phyloP scores from a whole-genome alignment of 2,797 vertebrate species.

The Decapterus maruadsi region DNA sequence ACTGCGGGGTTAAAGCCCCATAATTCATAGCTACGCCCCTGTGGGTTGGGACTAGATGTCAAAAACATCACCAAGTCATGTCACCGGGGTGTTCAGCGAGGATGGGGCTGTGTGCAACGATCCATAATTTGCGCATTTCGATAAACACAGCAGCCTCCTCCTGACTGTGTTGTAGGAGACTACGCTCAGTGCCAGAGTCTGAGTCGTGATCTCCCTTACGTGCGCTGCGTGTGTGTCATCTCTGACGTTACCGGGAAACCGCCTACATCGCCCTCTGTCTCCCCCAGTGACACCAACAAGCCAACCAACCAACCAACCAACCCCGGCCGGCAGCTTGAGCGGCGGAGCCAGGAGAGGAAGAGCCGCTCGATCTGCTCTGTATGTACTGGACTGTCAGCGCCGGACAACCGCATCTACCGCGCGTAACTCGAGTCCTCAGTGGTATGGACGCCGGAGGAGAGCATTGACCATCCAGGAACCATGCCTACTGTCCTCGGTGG shows the following conservation, averaged over 20 bases:
- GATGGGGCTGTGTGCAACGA: neutral
- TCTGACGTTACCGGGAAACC: slow-evolving; percentile 71
- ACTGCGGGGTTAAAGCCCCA: neutral
- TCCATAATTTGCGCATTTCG: neutral
- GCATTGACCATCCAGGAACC: slow-evolving; percentile 77
- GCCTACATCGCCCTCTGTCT: slow-evolving; percentile 66
- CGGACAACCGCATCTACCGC: slow-evolving; percentile 41
- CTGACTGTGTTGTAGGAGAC: too few relatives aligned
- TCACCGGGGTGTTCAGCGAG: neutral
- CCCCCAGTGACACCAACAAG: slow-evolving; percentile 44
- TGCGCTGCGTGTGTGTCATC: slow-evolving; percentile 69
- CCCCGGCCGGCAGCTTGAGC: slow-evolving; percentile 23
- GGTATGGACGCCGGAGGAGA: slow-evolving; percentile 76
- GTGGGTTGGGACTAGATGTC: neutral
- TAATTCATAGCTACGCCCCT: slow-evolving; percentile 7
- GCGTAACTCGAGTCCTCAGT: slow-evolving; percentile 46
- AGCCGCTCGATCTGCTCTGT: slow-evolving; percentile 32
- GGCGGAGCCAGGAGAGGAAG: slow-evolving; percentile 35
- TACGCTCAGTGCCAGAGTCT: slow-evolving; percentile 8
- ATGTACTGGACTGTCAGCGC: neutral
- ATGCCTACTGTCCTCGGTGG: slow-evolving; percentile 82
- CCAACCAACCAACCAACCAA: slow-evolving; percentile 18
- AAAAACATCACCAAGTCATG: neutral
- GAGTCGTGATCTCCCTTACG: slow-evolving; percentile 72
- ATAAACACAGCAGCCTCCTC: neutral